Evolutionary conservation across 2,113 vertebrate species (phyloP), one percentile per base, ranked within the genome.

Genomic region (Chrysochloris asiatica): DNA sequence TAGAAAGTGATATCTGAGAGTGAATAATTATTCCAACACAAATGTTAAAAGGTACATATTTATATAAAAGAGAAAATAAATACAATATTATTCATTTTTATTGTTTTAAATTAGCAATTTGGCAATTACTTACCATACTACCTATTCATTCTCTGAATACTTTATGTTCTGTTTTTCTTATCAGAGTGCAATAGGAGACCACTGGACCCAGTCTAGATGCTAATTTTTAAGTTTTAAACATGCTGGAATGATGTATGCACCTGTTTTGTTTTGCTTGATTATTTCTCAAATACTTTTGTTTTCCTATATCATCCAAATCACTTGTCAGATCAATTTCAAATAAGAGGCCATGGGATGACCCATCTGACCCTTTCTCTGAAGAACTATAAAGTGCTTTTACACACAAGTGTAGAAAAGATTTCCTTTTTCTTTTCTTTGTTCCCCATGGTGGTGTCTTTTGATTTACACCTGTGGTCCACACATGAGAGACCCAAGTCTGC

Each of bases 11-110:
- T 28, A 61, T 26, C n/a, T 67, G n/a, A 38, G 16, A 67, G 33
- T 67, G 45, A 92, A 89, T 16, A 48, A 28, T 83, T 94, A 83
- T 88, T 73, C 36, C 41, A 69, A 86, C 12, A 77, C 72, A 94
- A 92, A 26, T 38, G 3, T 30, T 8, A 47, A 69, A 88, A 84
- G n/a, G n/a, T n/a, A n/a, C n/a, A n/a, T 56, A 6, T 28, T 21
- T 61, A 26, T 28, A 61, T 61, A 30, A 2, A 59, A 69, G 22
- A 50, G 33, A 92, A 89, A 89, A 86, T 43, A 75, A 88, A 79
- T 78, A 38, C 45, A 2, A 28, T 47, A 67, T 24, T 82, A 47
- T 89, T 52, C 50, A 2, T 48, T 50, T 67, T 88, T 79, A 43
- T 73, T 75, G 61, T 7, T 72, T 93, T 84, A 91, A 47, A 59